A percentile compares a stretch with the other conserved stretches of the same genome.
Conservation (phyloP, 2,797 vertebrate species). For the Characodon lateralis region DNA sequence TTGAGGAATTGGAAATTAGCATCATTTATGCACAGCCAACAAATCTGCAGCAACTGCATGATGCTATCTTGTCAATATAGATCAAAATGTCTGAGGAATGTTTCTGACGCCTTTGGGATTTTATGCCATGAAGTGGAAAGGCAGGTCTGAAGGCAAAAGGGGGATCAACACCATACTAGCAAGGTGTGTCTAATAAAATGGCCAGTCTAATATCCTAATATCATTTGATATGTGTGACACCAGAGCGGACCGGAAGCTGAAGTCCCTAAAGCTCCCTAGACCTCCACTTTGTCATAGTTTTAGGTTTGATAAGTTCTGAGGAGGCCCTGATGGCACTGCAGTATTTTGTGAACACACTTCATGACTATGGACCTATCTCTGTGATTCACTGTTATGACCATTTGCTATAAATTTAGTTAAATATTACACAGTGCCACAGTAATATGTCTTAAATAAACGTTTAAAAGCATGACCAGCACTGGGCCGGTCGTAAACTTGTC, state of each 20-base stretch:
- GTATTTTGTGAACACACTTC: conserved; percentile 2
- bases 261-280: not conserved
- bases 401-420: conserved; percentile 5
- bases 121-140: not conserved
- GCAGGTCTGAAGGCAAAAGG: not conserved
- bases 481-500: conserved; percentile 16
- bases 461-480: conserved; percentile 39
- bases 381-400: conserved; percentile 10
- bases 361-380: conserved; percentile 18
- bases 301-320: not conserved
- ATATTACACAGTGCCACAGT: conserved; percentile 17
- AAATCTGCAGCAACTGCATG: not conserved
- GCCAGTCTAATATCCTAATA: not conserved
- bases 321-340: not conserved
- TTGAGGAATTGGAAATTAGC: not conserved
- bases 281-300: not conserved
- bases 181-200: not conserved
- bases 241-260: not conserved
- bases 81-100: not conserved
- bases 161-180: not conserved
- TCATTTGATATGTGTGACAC: not conserved
- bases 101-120: not conserved
- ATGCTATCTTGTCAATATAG: not conserved
- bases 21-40: not conserved
- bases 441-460: conserved; percentile 48